phyloP scores from a whole-genome alignment of 2,797 vertebrate genomes.

The Crocidura indochinensis region DNA sequence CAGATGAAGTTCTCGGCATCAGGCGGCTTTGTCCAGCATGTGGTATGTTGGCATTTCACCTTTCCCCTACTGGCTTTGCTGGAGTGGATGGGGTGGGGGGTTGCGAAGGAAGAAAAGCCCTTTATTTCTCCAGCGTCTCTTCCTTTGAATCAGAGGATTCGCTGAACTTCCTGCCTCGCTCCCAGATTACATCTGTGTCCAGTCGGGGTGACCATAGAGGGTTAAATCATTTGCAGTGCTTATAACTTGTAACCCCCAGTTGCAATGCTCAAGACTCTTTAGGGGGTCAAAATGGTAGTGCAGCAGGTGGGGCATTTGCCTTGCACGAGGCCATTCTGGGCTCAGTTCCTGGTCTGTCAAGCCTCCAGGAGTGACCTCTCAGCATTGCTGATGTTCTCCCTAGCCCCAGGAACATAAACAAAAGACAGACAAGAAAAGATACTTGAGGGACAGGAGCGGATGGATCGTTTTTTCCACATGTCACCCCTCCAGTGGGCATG shows the following conservation, averaged over 20 bases:
- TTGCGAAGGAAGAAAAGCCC: neutral
- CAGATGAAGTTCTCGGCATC: slow-evolving; percentile 95
- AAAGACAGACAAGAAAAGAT: too few relatives aligned
- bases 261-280: neutral
- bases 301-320: too few relatives aligned
- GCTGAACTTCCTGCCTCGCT: neutral
- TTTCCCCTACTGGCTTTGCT: neutral
- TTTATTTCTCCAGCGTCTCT: neutral
- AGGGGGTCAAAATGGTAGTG: neutral
- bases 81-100: neutral
- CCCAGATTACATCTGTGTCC: neutral
- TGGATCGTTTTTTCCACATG: too few relatives aligned
- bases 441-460: too few relatives aligned
- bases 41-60: slow-evolving; percentile 81
- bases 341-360: too few relatives aligned
- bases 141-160: neutral
- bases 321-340: too few relatives aligned
- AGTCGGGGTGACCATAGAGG: too few relatives aligned
- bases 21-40: slow-evolving; percentile 89
- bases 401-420: too few relatives aligned
- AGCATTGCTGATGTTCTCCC: too few relatives aligned
- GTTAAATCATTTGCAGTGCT: neutral
- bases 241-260: neutral
- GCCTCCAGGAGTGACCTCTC: too few relatives aligned
- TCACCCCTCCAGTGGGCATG: too few relatives aligned